Evolutionary conservation across 2,797 vertebrate species (phyloP).

Genomic region (Pitangus sulphuratus): DNA sequence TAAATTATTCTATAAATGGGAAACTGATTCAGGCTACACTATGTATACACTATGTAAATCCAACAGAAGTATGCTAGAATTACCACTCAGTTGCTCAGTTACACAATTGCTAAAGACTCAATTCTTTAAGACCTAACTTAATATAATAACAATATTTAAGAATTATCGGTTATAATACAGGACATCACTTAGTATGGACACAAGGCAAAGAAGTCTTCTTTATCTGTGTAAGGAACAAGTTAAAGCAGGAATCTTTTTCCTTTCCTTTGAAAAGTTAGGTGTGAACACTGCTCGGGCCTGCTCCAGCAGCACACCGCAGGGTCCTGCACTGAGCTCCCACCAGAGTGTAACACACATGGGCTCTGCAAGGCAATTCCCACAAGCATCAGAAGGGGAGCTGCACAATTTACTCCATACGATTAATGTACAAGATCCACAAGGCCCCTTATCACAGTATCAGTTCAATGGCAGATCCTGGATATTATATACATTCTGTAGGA

Average conservation of each 20-base stretch:
- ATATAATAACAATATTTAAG: background rate
- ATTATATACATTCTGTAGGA: background rate
- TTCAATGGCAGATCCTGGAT: background rate
- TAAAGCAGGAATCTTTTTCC: background rate
- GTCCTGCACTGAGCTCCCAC: fast-evolving
- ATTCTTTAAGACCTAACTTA: background rate
- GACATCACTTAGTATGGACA: background rate
- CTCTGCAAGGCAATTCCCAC: background rate
- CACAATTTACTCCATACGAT: background rate
- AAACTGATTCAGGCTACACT: background rate
- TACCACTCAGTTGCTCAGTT: background rate
- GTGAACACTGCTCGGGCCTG: too few species aligned
- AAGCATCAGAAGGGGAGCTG: background rate
- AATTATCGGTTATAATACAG: background rate
- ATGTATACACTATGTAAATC: background rate
- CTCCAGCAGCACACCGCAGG: background rate
- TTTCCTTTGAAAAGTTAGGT: background rate
- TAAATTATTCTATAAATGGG: background rate
- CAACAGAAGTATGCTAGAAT: background rate
- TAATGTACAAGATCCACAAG: background rate
- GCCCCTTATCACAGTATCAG: background rate
- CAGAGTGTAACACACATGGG: fast-evolving
- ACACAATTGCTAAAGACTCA: background rate
- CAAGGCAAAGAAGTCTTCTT: background rate
- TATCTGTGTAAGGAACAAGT: background rate